These are phyloP conservation scores for Channa maculata DNA, from an alignment of 2,113 vertebrate species.

Conservation along the genomic window DNA sequence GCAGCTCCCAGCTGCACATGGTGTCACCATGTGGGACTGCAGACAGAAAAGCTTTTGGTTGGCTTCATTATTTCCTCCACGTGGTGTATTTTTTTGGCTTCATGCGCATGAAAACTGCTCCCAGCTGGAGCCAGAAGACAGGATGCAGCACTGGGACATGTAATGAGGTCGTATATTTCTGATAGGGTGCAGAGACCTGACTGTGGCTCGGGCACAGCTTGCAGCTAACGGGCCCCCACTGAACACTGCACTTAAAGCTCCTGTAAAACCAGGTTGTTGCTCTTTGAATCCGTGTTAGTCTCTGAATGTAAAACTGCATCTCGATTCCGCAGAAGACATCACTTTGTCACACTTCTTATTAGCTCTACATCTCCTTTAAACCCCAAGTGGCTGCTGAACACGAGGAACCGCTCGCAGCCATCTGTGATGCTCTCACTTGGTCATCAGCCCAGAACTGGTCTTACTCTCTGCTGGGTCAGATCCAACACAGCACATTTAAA, in stretches of 20 bases:
- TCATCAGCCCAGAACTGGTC: background rate
- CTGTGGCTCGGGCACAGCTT: background rate
- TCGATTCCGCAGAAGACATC: background rate
- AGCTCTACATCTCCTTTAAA: background rate
- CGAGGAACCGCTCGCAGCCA: background rate
- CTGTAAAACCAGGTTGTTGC: background rate
- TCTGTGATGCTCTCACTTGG: conserved; percentile 30
- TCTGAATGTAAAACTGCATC: background rate
- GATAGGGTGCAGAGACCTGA: conserved; percentile 9
- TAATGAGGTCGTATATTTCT: conserved; percentile 49
- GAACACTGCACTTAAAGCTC: background rate
- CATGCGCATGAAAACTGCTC: conserved; percentile 17
- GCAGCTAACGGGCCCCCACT: conserved; percentile 26
- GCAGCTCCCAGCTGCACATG: background rate
- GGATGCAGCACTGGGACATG: conserved; percentile 24
- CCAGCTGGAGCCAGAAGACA: background rate
- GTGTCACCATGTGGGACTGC: background rate
- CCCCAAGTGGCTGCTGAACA: background rate
- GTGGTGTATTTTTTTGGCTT: conserved; percentile 6
- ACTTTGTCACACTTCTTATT: background rate
- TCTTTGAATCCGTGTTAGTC: background rate
- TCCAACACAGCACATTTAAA: background rate
- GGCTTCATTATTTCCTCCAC: conserved; percentile 35
- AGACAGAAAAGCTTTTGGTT: conserved; percentile 17
- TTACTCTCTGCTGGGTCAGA: conserved; percentile 1